Evolutionary conservation across 2,888 invertebrate genomes (phyloP).

Genomic region (Pecten maximus): DNA sequence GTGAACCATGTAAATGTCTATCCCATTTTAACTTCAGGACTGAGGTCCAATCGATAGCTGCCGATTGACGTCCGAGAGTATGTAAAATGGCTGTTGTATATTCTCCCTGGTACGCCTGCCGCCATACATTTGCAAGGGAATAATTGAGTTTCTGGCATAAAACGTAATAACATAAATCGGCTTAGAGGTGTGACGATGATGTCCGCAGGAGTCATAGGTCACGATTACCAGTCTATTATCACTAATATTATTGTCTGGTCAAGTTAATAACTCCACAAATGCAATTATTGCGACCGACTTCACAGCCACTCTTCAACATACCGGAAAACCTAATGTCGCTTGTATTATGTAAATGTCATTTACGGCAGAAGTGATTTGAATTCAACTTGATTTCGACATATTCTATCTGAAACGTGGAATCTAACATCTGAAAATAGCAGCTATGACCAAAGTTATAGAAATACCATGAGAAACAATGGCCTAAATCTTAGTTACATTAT

Average conservation of each 20-base stretch:
- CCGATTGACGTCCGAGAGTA: not conserved
- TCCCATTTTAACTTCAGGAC: not conserved
- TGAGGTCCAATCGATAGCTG: not conserved
- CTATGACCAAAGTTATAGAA: not conserved
- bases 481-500: not conserved
- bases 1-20: not conserved
- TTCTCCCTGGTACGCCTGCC: not conserved
- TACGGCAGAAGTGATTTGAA: not conserved
- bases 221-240: conserved; percentile 24
- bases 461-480: not conserved
- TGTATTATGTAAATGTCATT: conserved; percentile 15
- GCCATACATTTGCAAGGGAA: not conserved
- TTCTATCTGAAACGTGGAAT: not conserved
- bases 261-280: conserved; percentile 1
- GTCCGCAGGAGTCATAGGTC: not conserved
- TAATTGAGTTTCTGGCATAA: conserved; percentile 3
- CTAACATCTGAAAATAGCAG: not conserved
- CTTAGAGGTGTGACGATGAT: not conserved
- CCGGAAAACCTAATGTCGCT: not conserved
- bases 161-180: not conserved
- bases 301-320: not conserved
- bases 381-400: not conserved
- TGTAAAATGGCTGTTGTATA: not conserved
- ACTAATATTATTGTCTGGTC: not conserved
- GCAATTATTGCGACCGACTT: not conserved